These are phyloP conservation scores for Geodia barretti DNA, from an alignment of 37 sponge, comb jelly and placozoan species.

Conservation along the genomic window DNA sequence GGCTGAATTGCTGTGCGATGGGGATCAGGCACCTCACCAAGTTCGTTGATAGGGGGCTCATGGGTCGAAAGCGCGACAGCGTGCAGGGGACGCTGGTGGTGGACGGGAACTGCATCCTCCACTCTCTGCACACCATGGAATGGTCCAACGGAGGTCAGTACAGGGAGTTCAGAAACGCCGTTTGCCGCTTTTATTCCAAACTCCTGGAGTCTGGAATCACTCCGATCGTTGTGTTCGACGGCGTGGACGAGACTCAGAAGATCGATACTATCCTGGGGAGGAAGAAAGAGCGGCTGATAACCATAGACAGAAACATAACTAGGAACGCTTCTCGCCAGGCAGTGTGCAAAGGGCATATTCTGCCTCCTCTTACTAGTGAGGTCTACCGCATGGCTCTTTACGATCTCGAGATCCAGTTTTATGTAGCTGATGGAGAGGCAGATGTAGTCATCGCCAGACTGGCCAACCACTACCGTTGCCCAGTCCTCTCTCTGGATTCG, in stretches of 20 bases:
- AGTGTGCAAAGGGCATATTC: not conserved
- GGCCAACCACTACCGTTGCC: slow-evolving; percentile 62
- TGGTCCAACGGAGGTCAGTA: slow-evolving; percentile 77
- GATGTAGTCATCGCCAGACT: slow-evolving; percentile 53
- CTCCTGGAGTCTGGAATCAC: slow-evolving; percentile 32
- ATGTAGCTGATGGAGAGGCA: slow-evolving; percentile 77
- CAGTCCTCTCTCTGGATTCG: slow-evolving; percentile 71
- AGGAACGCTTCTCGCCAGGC: no score
- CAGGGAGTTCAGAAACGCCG: slow-evolving; percentile 9
- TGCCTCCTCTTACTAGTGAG: slow-evolving; percentile 10
- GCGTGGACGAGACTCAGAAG: slow-evolving; percentile 65
- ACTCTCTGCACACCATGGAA: slow-evolving; percentile 32
- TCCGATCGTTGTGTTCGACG: slow-evolving; percentile 77
- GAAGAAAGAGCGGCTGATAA: not conserved
- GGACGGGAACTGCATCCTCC: slow-evolving; percentile 62
- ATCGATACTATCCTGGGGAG: slow-evolving; percentile 11
- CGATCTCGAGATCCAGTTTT: slow-evolving; percentile 18
- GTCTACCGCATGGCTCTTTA: slow-evolving; percentile 19
- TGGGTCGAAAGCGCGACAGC: slow-evolving; percentile 12
- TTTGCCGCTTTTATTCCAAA: slow-evolving; percentile 32
- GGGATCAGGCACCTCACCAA: slow-evolving; percentile 61
- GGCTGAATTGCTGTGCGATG: slow-evolving; percentile 27
- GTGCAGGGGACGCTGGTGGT: slow-evolving; percentile 46
- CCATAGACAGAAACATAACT: not conserved
- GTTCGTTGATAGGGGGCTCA: slow-evolving; percentile 36